Base-by-base conservation (phyloP, 1,140 invertebrate species). In the Steinernema khuongi region DNA sequence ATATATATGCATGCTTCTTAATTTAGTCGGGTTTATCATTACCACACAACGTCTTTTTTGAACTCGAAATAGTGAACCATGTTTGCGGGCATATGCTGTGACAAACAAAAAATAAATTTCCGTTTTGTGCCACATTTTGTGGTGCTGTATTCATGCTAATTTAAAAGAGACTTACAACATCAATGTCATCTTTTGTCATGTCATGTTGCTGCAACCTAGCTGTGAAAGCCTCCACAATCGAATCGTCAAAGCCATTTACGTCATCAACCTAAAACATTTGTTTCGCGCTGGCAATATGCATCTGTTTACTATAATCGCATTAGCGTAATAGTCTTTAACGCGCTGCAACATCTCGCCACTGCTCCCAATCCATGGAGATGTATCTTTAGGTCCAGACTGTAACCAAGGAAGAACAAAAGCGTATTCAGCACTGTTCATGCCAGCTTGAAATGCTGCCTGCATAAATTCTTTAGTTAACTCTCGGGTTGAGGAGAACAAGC, bases 241-340 rank as follows among this genome's bases (percentile, higher is more conserved):
- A 36, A 69, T 84, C 77, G 69, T 84, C 82, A 68, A 84, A 84
- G 1, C 83, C 82, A 68, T 84, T 84, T 0, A 85, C 82, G 67
- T 84, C 82, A 76, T 84, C 82, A 33, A 83, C 79, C 81, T 83
- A 66, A 77, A 83, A n/a, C 14, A 76, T 19, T 17, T 22, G 7
- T n/a, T 67, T 11, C 33, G 7, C 31, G 36, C 11, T 28, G 69
- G 30, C 29, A 74, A 73, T 30, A 60, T 30, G 19, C 28, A 18
- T n/a, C 66, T 4, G 19, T 74, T 76, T 73, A 82, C 81, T 36
- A 84, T 84, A 31, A 84, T 85, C 28, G 83, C 72, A 33, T 78
- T 78, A 17, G 75, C 77, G 69, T 78, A 78, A 30, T 78, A 76
- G 31, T 78, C 75, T 41, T 74, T 78, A n/a, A 78, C 73, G 19